Base-by-base conservation (phyloP, 92 coral and sea anemone genomes). In the Epizoanthus fatuus region DNA sequence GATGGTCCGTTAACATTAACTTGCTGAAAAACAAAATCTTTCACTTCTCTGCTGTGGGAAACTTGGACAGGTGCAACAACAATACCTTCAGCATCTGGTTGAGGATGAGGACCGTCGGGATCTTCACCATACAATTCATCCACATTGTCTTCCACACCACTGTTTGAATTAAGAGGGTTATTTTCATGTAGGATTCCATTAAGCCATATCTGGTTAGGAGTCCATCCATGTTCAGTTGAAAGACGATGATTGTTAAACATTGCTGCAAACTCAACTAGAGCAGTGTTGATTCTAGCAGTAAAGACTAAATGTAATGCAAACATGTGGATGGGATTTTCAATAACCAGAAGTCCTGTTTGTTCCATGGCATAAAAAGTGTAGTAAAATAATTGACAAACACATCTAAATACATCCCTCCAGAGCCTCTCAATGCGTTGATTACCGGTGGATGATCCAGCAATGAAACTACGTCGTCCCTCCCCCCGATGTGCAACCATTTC, bases 401-500 rank as follows among this genome's bases (percentile, higher is more conserved):
- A 90, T 68, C 96, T 84, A 65, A 86, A 93, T 52, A 90, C 92
- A 69, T 90, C 94, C 42, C 94, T 63, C 96, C 94, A 93, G 1
- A 87, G 86, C 65, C 96, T 75, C 75, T 92, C 93, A 14, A 92
- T 85, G 69, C 90, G 75, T 58, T 93, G 93, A 72, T 93, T 90
- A 40, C 93, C 73, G 54, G 93, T 91, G 14, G 95, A 94, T 6
- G 98, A 88, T 20, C 98, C 91, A 74, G 98, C 95, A 38, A 94
- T 89, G 70, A 88, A 94, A 86, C 95, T 91, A 49, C 84, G 76
- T 14, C 93, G 72, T 22, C 94, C 94, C 71, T 91, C 96, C 42
- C 89, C 94, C 81, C 89, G 81, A 68, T 69, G 88, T 51, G 86
- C 68, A 79, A 93, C 87, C 92, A 92, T 86, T 85, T 84, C 93